phyloP scores from a whole-genome alignment of 1,140 invertebrate genomes.

The Trachymyrmex septentrionalis region DNA sequence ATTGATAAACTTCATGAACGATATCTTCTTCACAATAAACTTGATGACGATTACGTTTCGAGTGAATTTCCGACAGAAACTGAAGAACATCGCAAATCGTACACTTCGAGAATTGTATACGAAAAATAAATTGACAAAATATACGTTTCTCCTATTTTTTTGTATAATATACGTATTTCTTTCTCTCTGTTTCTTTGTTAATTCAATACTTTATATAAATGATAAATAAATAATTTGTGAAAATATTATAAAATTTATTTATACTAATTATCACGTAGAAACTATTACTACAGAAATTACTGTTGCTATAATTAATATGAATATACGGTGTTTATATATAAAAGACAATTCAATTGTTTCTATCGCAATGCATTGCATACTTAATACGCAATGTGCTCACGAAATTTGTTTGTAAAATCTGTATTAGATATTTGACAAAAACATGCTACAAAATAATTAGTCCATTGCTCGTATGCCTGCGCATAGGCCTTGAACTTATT shows the following conservation, averaged over 20 bases:
- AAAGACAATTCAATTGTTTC: slow-evolving; percentile 4
- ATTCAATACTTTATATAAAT: not conserved
- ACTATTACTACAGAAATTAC: not conserved
- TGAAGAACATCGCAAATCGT: not conserved
- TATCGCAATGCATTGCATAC: not conserved
- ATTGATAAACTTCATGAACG: slow-evolving; percentile 63
- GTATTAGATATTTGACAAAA: slow-evolving; percentile 53
- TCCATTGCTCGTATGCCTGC: slow-evolving; percentile 77
- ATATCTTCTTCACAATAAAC: slow-evolving; percentile 45
- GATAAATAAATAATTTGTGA: slow-evolving; percentile 30
- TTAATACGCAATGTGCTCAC: slow-evolving; percentile 20
- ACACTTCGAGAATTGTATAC: not conserved
- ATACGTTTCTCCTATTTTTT: not conserved
- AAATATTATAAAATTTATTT: slow-evolving; percentile 7
- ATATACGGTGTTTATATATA: not conserved
- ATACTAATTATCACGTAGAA: not conserved
- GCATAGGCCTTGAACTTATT: slow-evolving; percentile 83
- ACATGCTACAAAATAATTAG: slow-evolving; percentile 69
- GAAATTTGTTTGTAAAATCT: slow-evolving; percentile 57
- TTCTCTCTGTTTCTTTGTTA: not conserved
- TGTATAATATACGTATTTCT: not conserved
- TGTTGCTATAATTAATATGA: not conserved
- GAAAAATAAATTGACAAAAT: not conserved
- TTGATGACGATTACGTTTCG: slow-evolving; percentile 66
- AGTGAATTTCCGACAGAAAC: slow-evolving; percentile 17